These are phyloP conservation scores for Drosophila tristis DNA, from an alignment of 1,140 invertebrate genomes.

Conservation along the genomic window DNA sequence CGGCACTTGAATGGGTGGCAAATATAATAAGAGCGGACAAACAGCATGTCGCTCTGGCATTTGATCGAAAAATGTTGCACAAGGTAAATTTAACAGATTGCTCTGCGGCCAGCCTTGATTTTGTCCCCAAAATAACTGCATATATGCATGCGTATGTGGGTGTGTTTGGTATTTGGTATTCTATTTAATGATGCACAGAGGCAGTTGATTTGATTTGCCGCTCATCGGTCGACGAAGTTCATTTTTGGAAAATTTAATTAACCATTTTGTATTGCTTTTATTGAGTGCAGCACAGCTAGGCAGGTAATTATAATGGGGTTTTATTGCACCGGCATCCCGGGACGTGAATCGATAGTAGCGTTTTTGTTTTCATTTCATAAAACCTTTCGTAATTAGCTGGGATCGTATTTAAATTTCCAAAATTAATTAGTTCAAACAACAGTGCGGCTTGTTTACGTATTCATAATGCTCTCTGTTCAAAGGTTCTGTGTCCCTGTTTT, in stretches of 20 bases:
- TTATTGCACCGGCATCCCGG: neutral
- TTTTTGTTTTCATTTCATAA: conserved; percentile 54
- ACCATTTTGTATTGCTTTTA: conserved; percentile 61
- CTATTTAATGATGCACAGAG: conserved; percentile 36
- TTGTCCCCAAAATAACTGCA: conserved; percentile 10
- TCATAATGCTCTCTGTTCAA: conserved; percentile 41
- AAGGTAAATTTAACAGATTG: conserved; percentile 75
- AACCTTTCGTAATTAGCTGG: conserved; percentile 69
- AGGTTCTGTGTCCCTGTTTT: conserved; percentile 16
- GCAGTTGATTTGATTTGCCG: conserved; percentile 54
- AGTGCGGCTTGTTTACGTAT: conserved; percentile 66
- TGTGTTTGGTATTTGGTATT: conserved; percentile 24
- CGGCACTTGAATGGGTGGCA: conserved; percentile 2
- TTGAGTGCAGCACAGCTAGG: conserved; percentile 45
- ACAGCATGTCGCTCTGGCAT: conserved; percentile 39
- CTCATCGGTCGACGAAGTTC: conserved; percentile 27
- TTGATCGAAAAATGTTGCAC: conserved; percentile 52
- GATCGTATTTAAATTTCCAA: conserved; percentile 66
- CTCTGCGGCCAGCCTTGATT: conserved; percentile 53
- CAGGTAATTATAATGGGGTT: conserved; percentile 51
- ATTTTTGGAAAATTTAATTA: conserved; percentile 67
- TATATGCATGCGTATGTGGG: neutral
- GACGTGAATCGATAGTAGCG: neutral
- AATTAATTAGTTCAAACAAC: conserved; percentile 78
- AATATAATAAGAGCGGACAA: conserved; percentile 9